Conservation (phyloP, 1,140 invertebrate genomes). For the Tachypleus tridentatus region DNA sequence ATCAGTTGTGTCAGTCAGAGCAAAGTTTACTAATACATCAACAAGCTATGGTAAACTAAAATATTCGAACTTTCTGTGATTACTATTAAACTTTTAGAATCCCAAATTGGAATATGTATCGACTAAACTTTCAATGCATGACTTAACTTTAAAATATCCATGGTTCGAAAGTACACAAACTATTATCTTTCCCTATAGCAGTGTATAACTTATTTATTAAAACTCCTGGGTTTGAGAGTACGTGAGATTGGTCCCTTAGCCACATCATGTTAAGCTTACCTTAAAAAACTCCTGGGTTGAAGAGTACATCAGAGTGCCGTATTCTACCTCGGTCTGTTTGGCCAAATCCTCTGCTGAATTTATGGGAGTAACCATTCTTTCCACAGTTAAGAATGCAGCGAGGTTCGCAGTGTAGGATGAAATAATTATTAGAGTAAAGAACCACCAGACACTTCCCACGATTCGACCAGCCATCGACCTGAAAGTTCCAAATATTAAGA, state of each 20-base stretch:
- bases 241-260: not conserved
- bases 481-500: no score
- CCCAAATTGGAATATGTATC: no score
- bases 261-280: slow-evolving; percentile 39
- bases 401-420: slow-evolving; percentile 98
- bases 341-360: slow-evolving; percentile 87
- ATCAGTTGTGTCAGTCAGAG: no score
- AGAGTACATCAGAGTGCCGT: slow-evolving; percentile 71
- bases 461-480: slow-evolving; percentile 86
- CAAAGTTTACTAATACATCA: no score
- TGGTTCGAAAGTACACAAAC: no score
- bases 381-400: slow-evolving; percentile 92
- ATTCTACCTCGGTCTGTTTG: slow-evolving; percentile 89
- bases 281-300: slow-evolving; percentile 87
- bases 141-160: no score
- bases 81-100: no score
- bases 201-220: no score
- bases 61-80: no score
- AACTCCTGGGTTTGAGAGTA: not conserved
- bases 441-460: slow-evolving; percentile 97
- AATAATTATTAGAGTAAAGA: slow-evolving; percentile 95
- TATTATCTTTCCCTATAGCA: no score
- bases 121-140: no score
- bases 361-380: slow-evolving; percentile 85
- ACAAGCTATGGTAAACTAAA: no score